Evolutionary conservation across 2,888 invertebrate species (phyloP).

Genomic region (Eurytoma adleriae): DNA sequence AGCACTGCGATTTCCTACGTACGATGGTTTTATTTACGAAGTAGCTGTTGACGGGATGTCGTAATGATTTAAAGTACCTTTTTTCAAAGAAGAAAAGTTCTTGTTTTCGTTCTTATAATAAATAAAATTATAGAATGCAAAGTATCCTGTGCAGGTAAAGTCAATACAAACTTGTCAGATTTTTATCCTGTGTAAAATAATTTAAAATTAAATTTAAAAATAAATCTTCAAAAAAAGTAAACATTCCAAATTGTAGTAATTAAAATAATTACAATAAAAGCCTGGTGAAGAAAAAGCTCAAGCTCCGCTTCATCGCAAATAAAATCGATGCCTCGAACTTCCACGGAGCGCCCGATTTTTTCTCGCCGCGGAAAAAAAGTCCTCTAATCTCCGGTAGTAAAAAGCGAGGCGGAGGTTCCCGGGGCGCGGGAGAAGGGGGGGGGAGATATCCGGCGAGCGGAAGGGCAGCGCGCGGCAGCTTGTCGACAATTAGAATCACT

Average conservation of each 20-base stretch:
- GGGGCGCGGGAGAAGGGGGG: conserved; percentile 13
- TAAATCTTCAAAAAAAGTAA: too few relatives aligned
- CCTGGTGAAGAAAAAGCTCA: background rate
- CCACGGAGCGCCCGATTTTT: conserved; percentile 43
- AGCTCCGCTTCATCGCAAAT: conserved; percentile 7
- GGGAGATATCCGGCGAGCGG: conserved; percentile 19
- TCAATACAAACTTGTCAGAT: background rate
- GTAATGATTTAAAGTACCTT: too few relatives aligned
- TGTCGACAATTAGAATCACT: conserved; percentile 75
- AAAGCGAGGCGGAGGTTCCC: conserved; percentile 17
- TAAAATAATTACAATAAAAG: too few relatives aligned
- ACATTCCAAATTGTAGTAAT: too few relatives aligned
- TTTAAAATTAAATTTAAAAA: too few relatives aligned
- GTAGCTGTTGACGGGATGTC: too few relatives aligned
- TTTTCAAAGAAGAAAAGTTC: too few relatives aligned
- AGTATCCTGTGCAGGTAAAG: background rate
- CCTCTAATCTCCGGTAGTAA: conserved; percentile 57
- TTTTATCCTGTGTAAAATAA: background rate
- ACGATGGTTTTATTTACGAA: too few relatives aligned
- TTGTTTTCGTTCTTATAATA: too few relatives aligned
- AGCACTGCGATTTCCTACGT: too few relatives aligned
- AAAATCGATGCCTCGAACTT: conserved; percentile 37
- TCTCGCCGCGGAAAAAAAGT: conserved; percentile 47
- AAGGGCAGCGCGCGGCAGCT: conserved; percentile 46
- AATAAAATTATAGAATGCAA: background rate